Evolutionary conservation across 2,888 invertebrate genomes (phyloP).

Genomic region (Villa cingulata): DNA sequence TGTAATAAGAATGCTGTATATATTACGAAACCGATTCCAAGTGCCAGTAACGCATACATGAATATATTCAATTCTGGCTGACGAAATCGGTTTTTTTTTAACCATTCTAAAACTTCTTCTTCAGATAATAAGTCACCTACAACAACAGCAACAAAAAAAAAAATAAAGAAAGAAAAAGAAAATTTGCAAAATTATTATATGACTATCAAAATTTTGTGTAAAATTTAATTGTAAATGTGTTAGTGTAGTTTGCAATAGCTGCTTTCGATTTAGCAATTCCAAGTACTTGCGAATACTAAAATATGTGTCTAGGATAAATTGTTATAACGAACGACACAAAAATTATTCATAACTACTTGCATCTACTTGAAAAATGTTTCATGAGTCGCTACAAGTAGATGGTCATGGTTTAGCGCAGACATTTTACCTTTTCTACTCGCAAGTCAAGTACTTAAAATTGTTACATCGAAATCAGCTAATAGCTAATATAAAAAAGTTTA

Average conservation of each 20-base stretch:
- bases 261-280: too few species aligned
- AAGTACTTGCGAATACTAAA: too few species aligned
- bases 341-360: too few species aligned
- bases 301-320: too few species aligned
- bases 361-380: too few species aligned
- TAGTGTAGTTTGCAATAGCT: neutral
- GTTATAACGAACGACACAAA: too few species aligned
- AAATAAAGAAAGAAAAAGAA: neutral
- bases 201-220: neutral
- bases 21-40: constrained; percentile 71
- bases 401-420: neutral
- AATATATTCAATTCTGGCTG: constrained; percentile 87
- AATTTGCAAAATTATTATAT: neutral
- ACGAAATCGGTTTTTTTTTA: constrained; percentile 82
- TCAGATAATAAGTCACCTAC: constrained; percentile 71
- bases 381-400: too few species aligned
- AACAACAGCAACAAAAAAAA: constrained; percentile 10
- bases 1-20: constrained; percentile 84
- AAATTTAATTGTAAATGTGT: too few species aligned
- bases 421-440: too few species aligned
- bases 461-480: too few species aligned
- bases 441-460: too few species aligned
- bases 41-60: constrained; percentile 82
- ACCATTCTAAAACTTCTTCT: constrained; percentile 80
- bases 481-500: too few species aligned